Base-by-base conservation (phyloP, 2,797 vertebrate species). In the Austrolebias charrua region DNA sequence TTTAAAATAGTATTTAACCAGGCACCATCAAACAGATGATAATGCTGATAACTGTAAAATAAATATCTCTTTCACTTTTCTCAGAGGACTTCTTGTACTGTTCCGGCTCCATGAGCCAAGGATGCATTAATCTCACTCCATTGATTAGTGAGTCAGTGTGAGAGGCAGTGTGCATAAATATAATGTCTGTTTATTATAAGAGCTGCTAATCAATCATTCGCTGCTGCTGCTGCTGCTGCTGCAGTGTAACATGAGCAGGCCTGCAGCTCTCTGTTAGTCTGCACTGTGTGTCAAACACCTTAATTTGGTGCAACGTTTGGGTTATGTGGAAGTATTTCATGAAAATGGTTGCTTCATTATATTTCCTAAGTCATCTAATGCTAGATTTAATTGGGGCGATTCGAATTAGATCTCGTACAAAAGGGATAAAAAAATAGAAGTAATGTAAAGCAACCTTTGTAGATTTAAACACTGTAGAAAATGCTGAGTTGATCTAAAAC, bases 121-220 rank as follows among this genome's bases (percentile, higher is more conserved):
- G 65, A 72, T 66, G 53, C 79, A 80, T 84, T 76, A 76, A 80
- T 81, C 65, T 31, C 53, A 44, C 29, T 4, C 63, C 47, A 80
- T 65, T 76, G 68, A 84, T 81, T 60, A 63, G 63, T 38, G 63
- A 68, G 51, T 56, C 58, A 29, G 50, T 63, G 64, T 57, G 63
- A 38, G 63, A 68, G 51, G 55, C 58, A 29, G 50, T 63, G 64
- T 57, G 60, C 60, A 79, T 80, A 70, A 81, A 31, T 66, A 66
- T 24, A 56, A 44, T 60, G 68, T 76, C 65, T 83, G 80, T 86
- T 88, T 78, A 79, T 65, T 73, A 78, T 55, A 76, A 57, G 65
- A 78, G 64, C 49, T 69, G 55, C 60, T 66, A 70, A 83, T 84
- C 73, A 78, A 82, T 84, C 43, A 67, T 19, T 58, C 15, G 18